These are phyloP conservation scores for Anthophora plumipes DNA, from an alignment of 2,888 invertebrate genomes.

Conservation along the genomic window DNA sequence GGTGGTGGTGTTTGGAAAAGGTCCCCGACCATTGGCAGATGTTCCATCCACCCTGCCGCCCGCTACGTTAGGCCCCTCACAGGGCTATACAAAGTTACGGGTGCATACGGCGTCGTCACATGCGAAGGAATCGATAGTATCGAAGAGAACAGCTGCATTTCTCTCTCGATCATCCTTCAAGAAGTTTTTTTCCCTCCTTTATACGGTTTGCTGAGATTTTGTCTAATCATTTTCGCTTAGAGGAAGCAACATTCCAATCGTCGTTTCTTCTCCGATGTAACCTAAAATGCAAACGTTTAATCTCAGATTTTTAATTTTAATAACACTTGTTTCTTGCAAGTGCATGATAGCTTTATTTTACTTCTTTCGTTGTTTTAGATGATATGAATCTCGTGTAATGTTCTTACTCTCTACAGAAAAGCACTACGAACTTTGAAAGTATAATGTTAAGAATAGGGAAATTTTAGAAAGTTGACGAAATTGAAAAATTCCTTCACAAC, in stretches of 20 bases:
- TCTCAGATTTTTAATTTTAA: too few species aligned
- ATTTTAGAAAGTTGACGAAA: too few species aligned
- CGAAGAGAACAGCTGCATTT: conserved; percentile 70
- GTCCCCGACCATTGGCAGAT: conserved; percentile 81
- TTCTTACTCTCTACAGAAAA: too few species aligned
- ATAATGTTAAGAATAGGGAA: too few species aligned
- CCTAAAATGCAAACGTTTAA: too few species aligned
- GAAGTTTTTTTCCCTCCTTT: conserved; percentile 33
- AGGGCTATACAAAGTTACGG: conserved; percentile 77
- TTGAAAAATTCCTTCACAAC: too few species aligned
- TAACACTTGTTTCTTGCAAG: too few species aligned
- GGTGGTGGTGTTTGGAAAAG: conserved; percentile 76
- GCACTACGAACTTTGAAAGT: too few species aligned
- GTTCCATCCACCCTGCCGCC: conserved; percentile 81
- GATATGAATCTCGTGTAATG: too few species aligned
- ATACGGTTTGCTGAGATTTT: conserved; percentile 25
- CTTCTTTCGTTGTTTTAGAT: too few species aligned
- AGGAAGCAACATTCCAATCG: background rate
- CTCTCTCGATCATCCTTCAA: conserved; percentile 57
- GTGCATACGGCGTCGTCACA: conserved; percentile 63
- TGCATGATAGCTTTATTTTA: too few species aligned
- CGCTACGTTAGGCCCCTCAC: conserved; percentile 71
- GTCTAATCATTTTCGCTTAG: background rate
- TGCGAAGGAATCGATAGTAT: conserved; percentile 73
- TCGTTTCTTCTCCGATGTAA: background rate